These are phyloP conservation scores for Hirtodrosophila trivittata DNA, from an alignment of 2,888 invertebrate genomes.

Conservation along the genomic window DNA sequence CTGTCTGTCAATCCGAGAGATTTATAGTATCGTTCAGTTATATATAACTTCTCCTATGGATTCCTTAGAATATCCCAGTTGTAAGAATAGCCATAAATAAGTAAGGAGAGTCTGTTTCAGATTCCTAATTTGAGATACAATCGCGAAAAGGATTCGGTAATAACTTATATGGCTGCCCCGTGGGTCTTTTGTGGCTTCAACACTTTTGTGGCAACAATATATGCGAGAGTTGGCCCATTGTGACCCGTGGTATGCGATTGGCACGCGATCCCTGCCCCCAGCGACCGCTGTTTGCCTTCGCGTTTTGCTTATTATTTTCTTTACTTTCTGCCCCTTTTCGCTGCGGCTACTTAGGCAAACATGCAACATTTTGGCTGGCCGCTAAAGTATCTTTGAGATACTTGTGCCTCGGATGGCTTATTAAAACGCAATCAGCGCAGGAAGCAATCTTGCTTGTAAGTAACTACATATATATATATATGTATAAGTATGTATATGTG, in stretches of 20 bases:
- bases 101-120: too few relatives aligned
- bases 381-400: conserved; percentile 48
- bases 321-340: conserved; percentile 17
- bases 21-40: too few relatives aligned
- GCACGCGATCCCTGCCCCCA: conserved; percentile 57
- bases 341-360: conserved; percentile 65
- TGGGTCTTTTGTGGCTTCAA: background rate
- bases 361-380: conserved; percentile 54
- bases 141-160: conserved; percentile 4
- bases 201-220: conserved; percentile 33
- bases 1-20: too few relatives aligned
- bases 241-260: conserved; percentile 57
- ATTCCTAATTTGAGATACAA: conserved; percentile 2
- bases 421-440: conserved; percentile 78
- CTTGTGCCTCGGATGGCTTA: conserved; percentile 43
- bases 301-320: conserved; percentile 48
- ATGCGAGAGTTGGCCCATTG: conserved; percentile 57
- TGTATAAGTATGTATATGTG: conserved; percentile 8
- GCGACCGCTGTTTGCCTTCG: conserved; percentile 52
- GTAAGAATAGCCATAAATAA: too few relatives aligned
- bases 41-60: too few relatives aligned
- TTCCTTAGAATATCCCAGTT: too few relatives aligned
- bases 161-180: conserved; percentile 15
- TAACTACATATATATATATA: background rate
- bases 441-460: conserved; percentile 43